A percentile compares a stretch with the other conserved stretches of the same genome.
These are phyloP conservation scores for Phodopus roborovskii DNA, from an alignment of 2,113 vertebrate genomes.

Conservation along the genomic window DNA sequence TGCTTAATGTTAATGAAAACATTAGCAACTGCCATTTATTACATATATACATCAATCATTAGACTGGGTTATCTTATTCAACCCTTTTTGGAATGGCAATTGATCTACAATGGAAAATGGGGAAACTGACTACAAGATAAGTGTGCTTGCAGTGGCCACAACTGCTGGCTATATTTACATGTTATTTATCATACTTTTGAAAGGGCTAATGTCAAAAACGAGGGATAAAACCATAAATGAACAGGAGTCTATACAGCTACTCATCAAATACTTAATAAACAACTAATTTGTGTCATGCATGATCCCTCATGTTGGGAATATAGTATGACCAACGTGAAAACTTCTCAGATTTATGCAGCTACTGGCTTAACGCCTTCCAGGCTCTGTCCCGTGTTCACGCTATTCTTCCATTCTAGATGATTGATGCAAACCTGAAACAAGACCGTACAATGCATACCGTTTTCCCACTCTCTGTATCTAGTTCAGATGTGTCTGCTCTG, in stretches of 20 bases:
- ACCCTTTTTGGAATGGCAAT: background rate
- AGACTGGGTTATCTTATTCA: background rate
- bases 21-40: background rate
- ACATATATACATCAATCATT: background rate
- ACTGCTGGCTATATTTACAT: background rate
- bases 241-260: background rate
- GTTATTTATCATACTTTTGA: background rate
- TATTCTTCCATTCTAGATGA: background rate
- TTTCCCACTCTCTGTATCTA: background rate
- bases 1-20: background rate
- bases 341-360: background rate
- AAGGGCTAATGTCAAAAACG: background rate
- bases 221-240: background rate
- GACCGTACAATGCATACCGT: background rate
- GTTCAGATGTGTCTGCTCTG: background rate
- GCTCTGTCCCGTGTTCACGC: background rate
- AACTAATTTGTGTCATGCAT: background rate
- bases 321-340: background rate
- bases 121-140: background rate
- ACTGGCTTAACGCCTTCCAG: background rate
- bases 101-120: background rate
- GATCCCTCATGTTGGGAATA: background rate
- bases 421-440: background rate
- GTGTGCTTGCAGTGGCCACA: background rate
- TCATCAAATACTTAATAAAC: background rate